Evolutionary conservation across 1,140 invertebrate genomes (phyloP).

Genomic region (Euborellia annulipes): DNA sequence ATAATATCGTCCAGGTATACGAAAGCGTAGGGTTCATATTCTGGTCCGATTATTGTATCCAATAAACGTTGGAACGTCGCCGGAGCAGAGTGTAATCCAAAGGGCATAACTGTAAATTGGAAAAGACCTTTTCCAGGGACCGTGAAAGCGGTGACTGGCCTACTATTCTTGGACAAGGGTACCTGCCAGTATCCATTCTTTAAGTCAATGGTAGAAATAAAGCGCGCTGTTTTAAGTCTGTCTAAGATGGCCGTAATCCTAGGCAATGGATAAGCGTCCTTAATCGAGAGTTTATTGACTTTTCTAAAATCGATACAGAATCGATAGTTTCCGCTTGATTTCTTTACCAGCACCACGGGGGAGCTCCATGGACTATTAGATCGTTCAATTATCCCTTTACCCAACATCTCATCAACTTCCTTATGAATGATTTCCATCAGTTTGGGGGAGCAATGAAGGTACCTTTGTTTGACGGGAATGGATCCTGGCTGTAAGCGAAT

Average conservation of each 20-base stretch:
- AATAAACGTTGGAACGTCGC: slow-evolving; percentile 15
- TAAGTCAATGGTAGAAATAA: not conserved
- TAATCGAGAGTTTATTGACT: slow-evolving; percentile 23
- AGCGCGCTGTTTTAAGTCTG: not conserved
- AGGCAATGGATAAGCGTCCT: slow-evolving; percentile 28
- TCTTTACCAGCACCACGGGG: slow-evolving; percentile 5
- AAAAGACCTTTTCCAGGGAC: slow-evolving; percentile 20
- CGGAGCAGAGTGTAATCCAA: slow-evolving; percentile 18
- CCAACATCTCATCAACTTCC: slow-evolving; percentile 5
- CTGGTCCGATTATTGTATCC: slow-evolving; percentile 21
- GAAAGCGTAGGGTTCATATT: slow-evolving; percentile 18
- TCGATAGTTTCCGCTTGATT: slow-evolving; percentile 7
- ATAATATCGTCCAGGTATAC: slow-evolving; percentile 32
- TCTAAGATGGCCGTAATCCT: slow-evolving; percentile 22
- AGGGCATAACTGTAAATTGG: slow-evolving; percentile 21
- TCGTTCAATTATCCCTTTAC: slow-evolving; percentile 5
- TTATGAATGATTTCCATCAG: slow-evolving; percentile 1
- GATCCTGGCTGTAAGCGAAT: no score
- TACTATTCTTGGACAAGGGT: slow-evolving; percentile 10
- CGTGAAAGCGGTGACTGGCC: slow-evolving; percentile 19
- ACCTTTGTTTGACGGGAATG: no score
- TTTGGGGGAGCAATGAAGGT: no score
- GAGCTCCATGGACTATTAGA: slow-evolving; percentile 1
- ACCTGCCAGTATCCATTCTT: slow-evolving; percentile 13
- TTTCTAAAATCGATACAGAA: slow-evolving; percentile 26